Base-by-base conservation (phyloP, 2,113 vertebrate genomes). In the Forbesichthys agassizii region DNA sequence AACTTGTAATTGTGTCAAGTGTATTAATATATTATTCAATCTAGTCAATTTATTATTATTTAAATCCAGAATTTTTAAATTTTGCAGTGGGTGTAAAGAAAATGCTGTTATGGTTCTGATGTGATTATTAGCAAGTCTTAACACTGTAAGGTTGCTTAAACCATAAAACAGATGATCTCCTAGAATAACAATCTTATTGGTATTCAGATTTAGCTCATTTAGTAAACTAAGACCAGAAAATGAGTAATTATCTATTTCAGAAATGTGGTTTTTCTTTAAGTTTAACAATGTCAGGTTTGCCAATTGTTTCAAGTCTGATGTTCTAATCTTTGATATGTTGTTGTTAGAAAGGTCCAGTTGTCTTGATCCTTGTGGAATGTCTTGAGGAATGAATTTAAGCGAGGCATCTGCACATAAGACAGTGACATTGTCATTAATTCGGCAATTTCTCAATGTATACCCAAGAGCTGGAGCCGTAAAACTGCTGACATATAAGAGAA, bases 321-420 rank as follows among this genome's bases (percentile, higher is more conserved):
- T 2, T 10, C 71, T 11, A 46, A 93, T 64, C 53, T 16, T 70
- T 11, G 64, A 18, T 3, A 93, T 88, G 1, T 8, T 61, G 70
- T 93, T 93, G 7, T 0, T 0, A 13, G 61, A 76, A 52, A 93
- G 74, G 61, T 92, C 80, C 0, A 91, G 61, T 6, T 33, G 52
- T 5, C 10, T 46, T 11, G 87, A 78, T 0, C 58, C 78, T 2
- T 59, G 16, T 10, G 90, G 92, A 60, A 92, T 80, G 7, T 90
- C 70, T 4, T 0, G 2, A 14, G 91, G 90, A 55, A 92, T 73
- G 1, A 33, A 3, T 0, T 0, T n/a, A 3, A 92, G 36, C 7
- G 1, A 42, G 36, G 36, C 7, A 8, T 42, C 36, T 6, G 1
- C 36, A 42, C 36, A 42, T 42, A 42, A 42, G 36, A 42, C 36